A percentile compares a stretch with the other conserved stretches of the same genome.
Evolutionary conservation across 2,797 vertebrate genomes (phyloP).

Genomic region (Gymnopithys bicolor): DNA sequence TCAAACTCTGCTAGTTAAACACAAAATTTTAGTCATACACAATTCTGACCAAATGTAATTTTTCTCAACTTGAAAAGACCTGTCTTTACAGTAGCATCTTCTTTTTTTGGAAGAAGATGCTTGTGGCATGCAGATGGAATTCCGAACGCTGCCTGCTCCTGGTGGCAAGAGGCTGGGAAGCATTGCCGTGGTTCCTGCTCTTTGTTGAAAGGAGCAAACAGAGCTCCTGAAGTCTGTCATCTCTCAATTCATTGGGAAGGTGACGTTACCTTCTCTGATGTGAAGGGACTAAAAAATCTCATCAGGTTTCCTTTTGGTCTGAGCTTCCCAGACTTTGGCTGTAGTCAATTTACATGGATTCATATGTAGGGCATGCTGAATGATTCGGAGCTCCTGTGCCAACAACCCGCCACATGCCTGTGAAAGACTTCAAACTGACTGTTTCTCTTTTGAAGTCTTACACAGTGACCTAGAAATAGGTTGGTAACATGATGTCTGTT

Average conservation of each 20-base stretch:
- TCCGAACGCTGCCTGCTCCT: not conserved
- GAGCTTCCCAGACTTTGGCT: not conserved
- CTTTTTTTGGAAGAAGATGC: not conserved
- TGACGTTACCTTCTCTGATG: not conserved
- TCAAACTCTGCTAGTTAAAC: not conserved
- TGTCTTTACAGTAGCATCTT: not conserved
- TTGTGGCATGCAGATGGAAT: not conserved
- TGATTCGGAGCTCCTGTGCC: constrained; percentile 26
- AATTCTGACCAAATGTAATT: not conserved
- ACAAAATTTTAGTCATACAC: not conserved
- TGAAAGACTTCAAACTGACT: not conserved
- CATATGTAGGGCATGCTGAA: not conserved
- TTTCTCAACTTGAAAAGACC: constrained; percentile 14
- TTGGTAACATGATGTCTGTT: not conserved
- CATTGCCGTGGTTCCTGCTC: not conserved
- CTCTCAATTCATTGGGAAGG: not conserved
- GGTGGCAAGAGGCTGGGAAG: not conserved
- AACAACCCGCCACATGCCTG: not conserved
- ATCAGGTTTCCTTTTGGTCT: not conserved
- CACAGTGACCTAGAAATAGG: not conserved
- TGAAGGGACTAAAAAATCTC: not conserved
- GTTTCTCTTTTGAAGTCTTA: not conserved
- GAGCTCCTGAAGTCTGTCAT: not conserved
- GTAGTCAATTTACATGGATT: not conserved
- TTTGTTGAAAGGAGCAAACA: not conserved